These are phyloP conservation scores for Proales similis DNA, from an alignment of 1,140 invertebrate species.

Conservation along the genomic window DNA sequence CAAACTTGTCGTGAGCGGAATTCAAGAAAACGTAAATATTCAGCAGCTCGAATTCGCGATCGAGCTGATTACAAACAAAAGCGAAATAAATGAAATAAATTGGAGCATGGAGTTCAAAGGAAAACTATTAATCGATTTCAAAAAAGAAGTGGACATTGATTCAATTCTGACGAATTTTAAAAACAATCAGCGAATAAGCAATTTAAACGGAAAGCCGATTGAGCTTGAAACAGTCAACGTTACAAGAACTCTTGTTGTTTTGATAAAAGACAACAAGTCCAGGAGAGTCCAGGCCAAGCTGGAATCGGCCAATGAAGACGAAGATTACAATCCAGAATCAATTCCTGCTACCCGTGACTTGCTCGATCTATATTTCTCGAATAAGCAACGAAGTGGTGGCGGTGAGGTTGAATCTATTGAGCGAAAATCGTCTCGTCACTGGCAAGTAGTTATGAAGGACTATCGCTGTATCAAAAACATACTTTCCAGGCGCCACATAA, in stretches of 20 bases:
- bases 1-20: constrained; percentile 8
- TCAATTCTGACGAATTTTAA: constrained; percentile 20
- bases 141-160: constrained; percentile 37
- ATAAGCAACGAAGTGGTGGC: constrained; percentile 26
- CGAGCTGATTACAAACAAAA: constrained; percentile 4
- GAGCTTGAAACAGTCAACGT: constrained; percentile 25
- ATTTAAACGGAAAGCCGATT: constrained; percentile 22
- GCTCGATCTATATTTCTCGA: constrained; percentile 30
- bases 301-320: constrained; percentile 28
- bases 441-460: constrained; percentile 15
- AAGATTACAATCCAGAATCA: constrained; percentile 21
- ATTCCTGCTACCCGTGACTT: constrained; percentile 25
- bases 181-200: background rate
- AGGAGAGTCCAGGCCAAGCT: background rate
- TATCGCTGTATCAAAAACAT: constrained; percentile 8
- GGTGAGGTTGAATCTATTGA: constrained; percentile 27
- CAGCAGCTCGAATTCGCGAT: constrained; percentile 35
- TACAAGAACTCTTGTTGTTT: constrained; percentile 13
- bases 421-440: constrained; percentile 20
- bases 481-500: constrained; percentile 1
- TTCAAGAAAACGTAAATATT: constrained; percentile 33
- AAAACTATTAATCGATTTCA: constrained; percentile 32
- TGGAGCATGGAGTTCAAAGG: constrained; percentile 33
- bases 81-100: constrained; percentile 31
- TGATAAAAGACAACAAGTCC: constrained; percentile 19